Conservation (phyloP, 2,888 invertebrate species). For the Chironomus riparius region DNA sequence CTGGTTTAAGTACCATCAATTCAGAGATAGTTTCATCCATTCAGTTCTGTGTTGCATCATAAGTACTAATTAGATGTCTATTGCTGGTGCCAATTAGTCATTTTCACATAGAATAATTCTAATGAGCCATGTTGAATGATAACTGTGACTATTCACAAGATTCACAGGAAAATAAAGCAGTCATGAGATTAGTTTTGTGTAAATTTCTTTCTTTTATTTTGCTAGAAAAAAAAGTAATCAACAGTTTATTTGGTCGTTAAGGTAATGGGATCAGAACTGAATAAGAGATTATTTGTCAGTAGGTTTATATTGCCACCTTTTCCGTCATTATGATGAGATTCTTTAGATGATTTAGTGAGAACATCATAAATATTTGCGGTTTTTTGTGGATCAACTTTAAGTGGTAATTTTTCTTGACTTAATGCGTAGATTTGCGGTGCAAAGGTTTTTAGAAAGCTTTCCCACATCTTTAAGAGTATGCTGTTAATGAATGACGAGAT, state of each 20-base stretch:
- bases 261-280: slow-evolving; percentile 11
- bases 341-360: neutral
- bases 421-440: slow-evolving; percentile 14
- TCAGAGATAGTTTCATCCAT: neutral
- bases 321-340: neutral
- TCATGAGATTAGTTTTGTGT: neutral
- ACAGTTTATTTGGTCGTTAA: slow-evolving; percentile 20
- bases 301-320: slow-evolving; percentile 1
- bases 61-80: neutral
- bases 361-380: slow-evolving; percentile 1
- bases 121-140: neutral
- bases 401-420: slow-evolving; percentile 11
- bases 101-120: neutral
- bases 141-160: neutral
- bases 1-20: neutral
- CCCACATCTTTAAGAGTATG: neutral
- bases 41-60: neutral
- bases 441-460: slow-evolving; percentile 4
- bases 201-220: neutral
- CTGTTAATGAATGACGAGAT: slow-evolving; percentile 52
- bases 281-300: slow-evolving; percentile 9
- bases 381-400: slow-evolving; percentile 2
- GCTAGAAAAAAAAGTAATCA: neutral
- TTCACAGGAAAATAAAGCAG: neutral
- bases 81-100: neutral